Percentiles rank a stretch among this genome's conserved stretches.
Conservation (phyloP, 2,113 vertebrate genomes). For the Azemiops feae region DNA sequence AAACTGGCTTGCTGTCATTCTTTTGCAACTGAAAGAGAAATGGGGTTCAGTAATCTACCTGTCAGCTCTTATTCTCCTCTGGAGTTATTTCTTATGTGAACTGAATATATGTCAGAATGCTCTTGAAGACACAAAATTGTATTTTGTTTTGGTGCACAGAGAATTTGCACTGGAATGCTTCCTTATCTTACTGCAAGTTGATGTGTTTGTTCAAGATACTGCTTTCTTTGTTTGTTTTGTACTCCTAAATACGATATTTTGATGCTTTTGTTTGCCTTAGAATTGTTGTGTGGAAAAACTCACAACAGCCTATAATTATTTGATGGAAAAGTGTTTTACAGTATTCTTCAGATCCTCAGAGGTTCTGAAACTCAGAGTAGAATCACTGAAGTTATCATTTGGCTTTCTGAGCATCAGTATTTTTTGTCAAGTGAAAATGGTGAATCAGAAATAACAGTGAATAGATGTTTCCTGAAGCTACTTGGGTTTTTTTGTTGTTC, state of each 20-base stretch:
- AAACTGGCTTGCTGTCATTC: neutral
- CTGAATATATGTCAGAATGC: neutral
- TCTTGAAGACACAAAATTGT: conserved; percentile 10
- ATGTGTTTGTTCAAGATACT: conserved; percentile 17
- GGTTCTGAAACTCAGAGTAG: neutral
- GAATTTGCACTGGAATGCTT: neutral
- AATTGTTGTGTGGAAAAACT: neutral
- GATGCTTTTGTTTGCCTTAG: neutral
- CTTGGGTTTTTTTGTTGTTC: conserved; percentile 31
- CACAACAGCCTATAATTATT: neutral
- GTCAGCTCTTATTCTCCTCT: neutral
- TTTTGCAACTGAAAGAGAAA: conserved; percentile 14
- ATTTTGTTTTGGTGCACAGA: neutral
- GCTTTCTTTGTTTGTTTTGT: conserved; percentile 22
- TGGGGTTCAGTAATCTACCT: conserved; percentile 19
- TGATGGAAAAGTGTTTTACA: neutral
- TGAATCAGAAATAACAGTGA: conserved; percentile 45
- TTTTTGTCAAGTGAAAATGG: conserved; percentile 26
- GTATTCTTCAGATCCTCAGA: neutral
- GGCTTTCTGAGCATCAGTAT: neutral
- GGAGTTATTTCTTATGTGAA: neutral
- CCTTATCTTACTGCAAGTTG: neutral
- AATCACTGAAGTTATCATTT: conserved; percentile 5
- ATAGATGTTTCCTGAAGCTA: conserved; percentile 49
- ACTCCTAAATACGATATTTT: neutral